Conservation (phyloP, 2,113 vertebrate species). For the Takifugu bimaculatus region DNA sequence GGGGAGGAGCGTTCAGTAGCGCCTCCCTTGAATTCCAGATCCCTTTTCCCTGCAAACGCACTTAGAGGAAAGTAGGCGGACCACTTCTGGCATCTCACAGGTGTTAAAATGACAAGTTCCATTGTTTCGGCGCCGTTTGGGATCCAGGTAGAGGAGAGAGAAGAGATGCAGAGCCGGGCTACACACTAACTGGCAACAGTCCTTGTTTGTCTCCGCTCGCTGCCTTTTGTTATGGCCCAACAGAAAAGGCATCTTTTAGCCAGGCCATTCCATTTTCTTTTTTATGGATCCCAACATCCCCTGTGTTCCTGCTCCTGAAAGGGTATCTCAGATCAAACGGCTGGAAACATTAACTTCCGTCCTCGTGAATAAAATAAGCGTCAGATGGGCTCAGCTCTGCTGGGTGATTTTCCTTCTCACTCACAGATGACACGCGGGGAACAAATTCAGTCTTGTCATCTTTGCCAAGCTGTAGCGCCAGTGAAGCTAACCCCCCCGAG, state of each 20-base stretch:
- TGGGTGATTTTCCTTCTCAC: conserved; percentile 42
- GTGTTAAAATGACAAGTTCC: conserved; percentile 55
- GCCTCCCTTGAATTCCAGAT: conserved; percentile 57
- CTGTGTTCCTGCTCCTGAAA: not conserved
- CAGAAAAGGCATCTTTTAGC: not conserved
- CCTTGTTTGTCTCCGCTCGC: no score
- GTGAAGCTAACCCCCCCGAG: conserved; percentile 59
- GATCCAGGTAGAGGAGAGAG: conserved; percentile 23
- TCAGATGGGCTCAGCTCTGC: conserved; percentile 40
- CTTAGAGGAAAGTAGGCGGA: conserved; percentile 33
- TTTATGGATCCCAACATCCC: conserved; percentile 21
- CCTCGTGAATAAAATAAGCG: conserved; percentile 53
- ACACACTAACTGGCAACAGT: conserved; percentile 11
- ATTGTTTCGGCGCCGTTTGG: conserved; percentile 7
- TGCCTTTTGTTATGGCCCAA: no score
- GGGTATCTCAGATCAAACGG: conserved; percentile 32
- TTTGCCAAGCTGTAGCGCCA: conserved; percentile 46
- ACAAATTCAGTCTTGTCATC: conserved; percentile 49
- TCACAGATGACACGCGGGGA: conserved; percentile 29
- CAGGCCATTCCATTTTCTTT: conserved; percentile 22
- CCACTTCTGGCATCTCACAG: conserved; percentile 43
- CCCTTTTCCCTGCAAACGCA: conserved; percentile 51
- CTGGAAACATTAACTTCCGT: conserved; percentile 54
- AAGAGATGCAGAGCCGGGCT: conserved; percentile 33
- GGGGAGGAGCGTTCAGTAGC: conserved; percentile 67